Percentiles rank a stretch among this genome's conserved stretches.
These are phyloP conservation scores for Petrocephalus microphthalmus DNA, from an alignment of 2,113 vertebrate genomes.

Conservation along the genomic window DNA sequence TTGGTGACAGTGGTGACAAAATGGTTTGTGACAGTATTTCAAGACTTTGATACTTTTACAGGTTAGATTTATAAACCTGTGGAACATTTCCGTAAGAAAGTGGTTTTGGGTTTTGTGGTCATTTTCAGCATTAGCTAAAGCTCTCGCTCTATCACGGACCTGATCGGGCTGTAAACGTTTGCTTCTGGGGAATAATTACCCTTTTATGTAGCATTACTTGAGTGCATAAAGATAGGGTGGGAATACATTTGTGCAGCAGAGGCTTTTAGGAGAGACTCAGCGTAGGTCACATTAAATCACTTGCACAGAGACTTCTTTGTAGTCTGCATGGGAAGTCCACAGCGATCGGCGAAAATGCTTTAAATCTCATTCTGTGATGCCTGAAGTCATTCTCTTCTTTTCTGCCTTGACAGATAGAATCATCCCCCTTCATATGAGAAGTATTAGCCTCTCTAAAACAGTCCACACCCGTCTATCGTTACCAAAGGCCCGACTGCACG, in stretches of 20 bases:
- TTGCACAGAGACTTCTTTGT: constrained; percentile 28
- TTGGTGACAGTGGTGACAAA: not conserved
- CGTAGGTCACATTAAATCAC: constrained; percentile 31
- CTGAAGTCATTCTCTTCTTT: constrained; percentile 22
- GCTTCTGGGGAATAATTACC: constrained; percentile 35
- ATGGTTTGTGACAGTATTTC: not conserved
- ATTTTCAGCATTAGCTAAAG: constrained; percentile 19
- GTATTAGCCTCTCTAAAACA: constrained; percentile 36
- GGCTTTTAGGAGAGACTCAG: constrained; percentile 39
- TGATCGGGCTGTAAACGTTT: constrained; percentile 49
- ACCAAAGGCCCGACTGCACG: constrained; percentile 30
- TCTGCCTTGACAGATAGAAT: constrained; percentile 26
- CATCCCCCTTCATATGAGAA: constrained; percentile 40
- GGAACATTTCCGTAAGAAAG: not conserved
- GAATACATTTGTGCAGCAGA: constrained; percentile 32
- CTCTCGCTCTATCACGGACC: constrained; percentile 35
- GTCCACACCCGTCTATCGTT: constrained; percentile 22
- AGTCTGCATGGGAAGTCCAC: constrained; percentile 25
- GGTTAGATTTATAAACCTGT: not conserved
- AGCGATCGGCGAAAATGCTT: constrained; percentile 20
- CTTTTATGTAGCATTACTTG: constrained; percentile 32
- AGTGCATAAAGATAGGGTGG: constrained; percentile 43
- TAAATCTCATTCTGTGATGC: constrained; percentile 15
- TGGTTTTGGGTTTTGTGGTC: not conserved
- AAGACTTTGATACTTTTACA: not conserved